These are phyloP conservation scores for Neotragus pygmaeus DNA, from an alignment of 2,113 vertebrate genomes.

Conservation along the genomic window DNA sequence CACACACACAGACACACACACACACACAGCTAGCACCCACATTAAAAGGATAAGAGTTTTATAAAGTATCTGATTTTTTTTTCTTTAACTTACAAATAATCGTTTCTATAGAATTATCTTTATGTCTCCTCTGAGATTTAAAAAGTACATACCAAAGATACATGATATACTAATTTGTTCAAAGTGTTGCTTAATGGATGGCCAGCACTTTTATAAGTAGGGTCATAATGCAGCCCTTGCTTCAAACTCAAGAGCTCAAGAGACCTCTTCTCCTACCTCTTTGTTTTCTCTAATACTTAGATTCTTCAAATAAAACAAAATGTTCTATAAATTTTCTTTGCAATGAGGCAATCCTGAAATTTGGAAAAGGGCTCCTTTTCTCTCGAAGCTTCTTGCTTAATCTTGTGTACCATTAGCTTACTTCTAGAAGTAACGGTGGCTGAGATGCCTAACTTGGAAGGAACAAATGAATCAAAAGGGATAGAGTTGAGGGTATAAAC, in stretches of 20 bases:
- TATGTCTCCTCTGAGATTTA: not conserved
- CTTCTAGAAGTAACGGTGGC: not conserved
- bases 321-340: not conserved
- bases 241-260: not conserved
- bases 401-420: not conserved
- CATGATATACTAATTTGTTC: not conserved
- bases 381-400: not conserved
- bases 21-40: not conserved
- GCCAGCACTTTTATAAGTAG: not conserved
- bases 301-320: not conserved
- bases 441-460: not conserved
- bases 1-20: not conserved
- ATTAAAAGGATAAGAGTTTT: conserved; percentile 1
- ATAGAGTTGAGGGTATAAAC: not conserved
- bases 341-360: not conserved
- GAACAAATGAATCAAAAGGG: not conserved
- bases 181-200: not conserved
- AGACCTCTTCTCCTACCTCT: not conserved
- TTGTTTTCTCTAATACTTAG: not conserved
- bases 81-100: conserved; percentile 4
- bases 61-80: not conserved
- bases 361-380: not conserved
- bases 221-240: not conserved
- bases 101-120: not conserved
- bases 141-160: conserved; percentile 29